Base-by-base conservation (phyloP, 2,113 vertebrate species). In the Barbus barbus region DNA sequence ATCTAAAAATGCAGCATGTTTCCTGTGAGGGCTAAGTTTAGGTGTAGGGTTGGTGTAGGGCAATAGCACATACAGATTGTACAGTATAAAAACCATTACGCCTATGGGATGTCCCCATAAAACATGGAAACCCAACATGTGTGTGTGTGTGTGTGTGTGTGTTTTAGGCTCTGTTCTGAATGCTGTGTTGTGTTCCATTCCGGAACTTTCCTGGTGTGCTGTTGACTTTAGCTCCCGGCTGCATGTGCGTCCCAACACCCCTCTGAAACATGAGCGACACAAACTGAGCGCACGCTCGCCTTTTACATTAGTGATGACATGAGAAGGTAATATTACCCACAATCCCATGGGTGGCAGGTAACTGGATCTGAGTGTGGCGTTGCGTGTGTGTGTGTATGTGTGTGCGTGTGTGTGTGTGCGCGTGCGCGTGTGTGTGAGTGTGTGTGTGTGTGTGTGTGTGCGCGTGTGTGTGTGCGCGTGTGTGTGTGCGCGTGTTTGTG, bases 311-410 rank as follows among this genome's bases (percentile, higher is more conserved):
- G 13, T 46, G 77, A 63, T 46, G 58, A 79, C 77, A 79, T 28
- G 0, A 79, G 77, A 79, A 9, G 26, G 44, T 48, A 38, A 83
- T 80, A 82, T 86, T 81, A 89, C 84, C 86, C 89, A 76, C 90
- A 90, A 90, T 94, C 92, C 92, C 85, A 87, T 87, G 85, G 85
- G 88, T 26, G 44, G 28, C 63, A 87, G 88, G 84, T 90, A 91
- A 93, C 90, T 83, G 89, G 90, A 93, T 86, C 89, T 85, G 93
- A 91, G 88, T 85, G 81, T 82, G 84, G 51, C 48, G 84, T 76
- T 81, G 72, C 78, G 44, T 79, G 56, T 63, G 53, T n/a, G 2
- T 9, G 20, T 63, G 71, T 67, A 20, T 51, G 26, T 6, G 22
- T 28, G 44, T 53, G 36, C 69, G 69, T 75, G 67, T 71, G 72